phyloP scores from a whole-genome alignment of 2,113 vertebrate genomes.

The Theristicus caerulescens region DNA sequence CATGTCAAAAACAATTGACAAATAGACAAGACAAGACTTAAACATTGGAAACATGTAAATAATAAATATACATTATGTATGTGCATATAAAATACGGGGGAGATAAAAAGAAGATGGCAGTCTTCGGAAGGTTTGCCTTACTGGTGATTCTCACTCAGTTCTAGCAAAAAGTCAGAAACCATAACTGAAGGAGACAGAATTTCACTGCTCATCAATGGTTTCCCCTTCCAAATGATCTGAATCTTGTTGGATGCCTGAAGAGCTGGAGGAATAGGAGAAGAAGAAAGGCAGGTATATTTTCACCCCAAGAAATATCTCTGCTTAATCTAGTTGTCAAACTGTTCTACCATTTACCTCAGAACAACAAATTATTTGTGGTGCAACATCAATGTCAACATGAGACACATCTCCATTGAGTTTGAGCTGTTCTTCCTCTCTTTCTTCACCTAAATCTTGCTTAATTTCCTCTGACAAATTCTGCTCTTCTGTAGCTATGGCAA shows the following conservation, averaged over 20 bases:
- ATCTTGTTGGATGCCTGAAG: slow-evolving; percentile 53
- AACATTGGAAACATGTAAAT: slow-evolving; percentile 53
- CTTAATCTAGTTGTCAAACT: slow-evolving; percentile 55
- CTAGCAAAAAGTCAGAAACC: slow-evolving; percentile 65
- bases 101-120: background rate
- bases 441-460: slow-evolving; percentile 65
- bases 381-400: slow-evolving; percentile 83
- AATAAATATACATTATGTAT: slow-evolving; percentile 21
- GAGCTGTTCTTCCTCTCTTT: slow-evolving; percentile 74
- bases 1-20: slow-evolving; percentile 56
- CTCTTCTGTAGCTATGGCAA: slow-evolving; percentile 55
- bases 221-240: slow-evolving; percentile 58
- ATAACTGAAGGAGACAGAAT: slow-evolving; percentile 61
- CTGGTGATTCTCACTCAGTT: slow-evolving; percentile 48
- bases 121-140: slow-evolving; percentile 44
- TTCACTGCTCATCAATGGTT: slow-evolving; percentile 56
- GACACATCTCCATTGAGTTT: slow-evolving; percentile 90
- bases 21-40: slow-evolving; percentile 57
- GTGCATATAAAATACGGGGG: slow-evolving; percentile 12
- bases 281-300: slow-evolving; percentile 70
- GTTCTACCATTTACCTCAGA: slow-evolving; percentile 95
- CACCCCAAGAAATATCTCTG: slow-evolving; percentile 52
- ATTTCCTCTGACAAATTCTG: slow-evolving; percentile 61
- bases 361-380: slow-evolving; percentile 97
- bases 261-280: slow-evolving; percentile 67